Percentiles rank a stretch among this genome's conserved stretches.
Conservation (phyloP, 2,113 vertebrate genomes). For the Cairina moschata region DNA sequence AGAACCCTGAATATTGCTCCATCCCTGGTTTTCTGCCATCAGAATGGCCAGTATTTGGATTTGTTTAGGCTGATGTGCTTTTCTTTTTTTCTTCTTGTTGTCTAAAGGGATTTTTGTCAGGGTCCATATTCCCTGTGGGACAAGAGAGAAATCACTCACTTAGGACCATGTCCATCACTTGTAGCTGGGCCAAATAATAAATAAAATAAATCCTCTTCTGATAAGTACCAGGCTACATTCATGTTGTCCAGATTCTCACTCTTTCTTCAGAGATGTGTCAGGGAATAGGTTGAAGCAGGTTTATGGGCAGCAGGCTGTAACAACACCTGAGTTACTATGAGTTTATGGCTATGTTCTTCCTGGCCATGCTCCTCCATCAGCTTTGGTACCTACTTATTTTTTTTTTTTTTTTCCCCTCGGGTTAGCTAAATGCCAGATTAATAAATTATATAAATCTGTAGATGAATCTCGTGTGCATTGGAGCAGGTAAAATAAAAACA, state of each 20-base stretch:
- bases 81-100: background rate
- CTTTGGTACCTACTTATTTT: background rate
- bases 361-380: fast-evolving
- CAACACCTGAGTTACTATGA: background rate
- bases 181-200: background rate
- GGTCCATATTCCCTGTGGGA: background rate
- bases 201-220: background rate
- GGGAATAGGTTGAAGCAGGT: background rate
- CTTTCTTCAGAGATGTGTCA: background rate
- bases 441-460: background rate
- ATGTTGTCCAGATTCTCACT: background rate
- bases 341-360: background rate
- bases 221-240: background rate
- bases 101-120: background rate
- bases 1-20: background rate
- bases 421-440: background rate
- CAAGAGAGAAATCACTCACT: background rate
- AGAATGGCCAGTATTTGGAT: background rate
- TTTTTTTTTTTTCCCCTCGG: background rate
- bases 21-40: background rate
- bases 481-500: background rate
- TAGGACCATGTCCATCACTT: background rate
- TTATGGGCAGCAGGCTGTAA: background rate
- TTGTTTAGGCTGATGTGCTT: background rate
- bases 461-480: fast-evolving